phyloP scores from a whole-genome alignment of 2,113 vertebrate genomes.

The Alouatta palliata region DNA sequence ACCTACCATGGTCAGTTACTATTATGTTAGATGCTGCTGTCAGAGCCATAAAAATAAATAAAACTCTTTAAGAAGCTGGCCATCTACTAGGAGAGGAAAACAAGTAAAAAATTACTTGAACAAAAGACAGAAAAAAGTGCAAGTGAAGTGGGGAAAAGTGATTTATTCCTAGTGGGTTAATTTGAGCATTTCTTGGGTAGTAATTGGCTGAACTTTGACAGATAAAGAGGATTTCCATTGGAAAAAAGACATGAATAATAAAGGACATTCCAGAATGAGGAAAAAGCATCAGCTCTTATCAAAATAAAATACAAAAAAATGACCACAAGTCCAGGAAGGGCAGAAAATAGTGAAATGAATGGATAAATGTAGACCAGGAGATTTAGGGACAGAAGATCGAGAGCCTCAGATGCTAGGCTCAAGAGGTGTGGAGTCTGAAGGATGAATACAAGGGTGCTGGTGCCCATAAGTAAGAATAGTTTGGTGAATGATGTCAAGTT shows the following conservation, averaged over 20 bases:
- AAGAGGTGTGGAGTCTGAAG: not conserved
- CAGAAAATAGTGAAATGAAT: not conserved
- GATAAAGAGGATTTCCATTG: not conserved
- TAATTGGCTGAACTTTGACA: not conserved
- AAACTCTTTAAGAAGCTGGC: not conserved
- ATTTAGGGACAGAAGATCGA: not conserved
- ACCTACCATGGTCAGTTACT: not conserved
- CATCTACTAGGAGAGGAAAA: not conserved
- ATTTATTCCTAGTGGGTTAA: not conserved
- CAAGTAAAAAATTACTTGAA: not conserved
- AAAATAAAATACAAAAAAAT: not conserved
- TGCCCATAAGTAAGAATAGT: not conserved
- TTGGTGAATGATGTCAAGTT: not conserved
- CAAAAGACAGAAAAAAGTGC: not conserved
- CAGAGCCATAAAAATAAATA: not conserved
- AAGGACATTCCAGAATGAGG: not conserved
- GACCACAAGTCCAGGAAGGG: not conserved
- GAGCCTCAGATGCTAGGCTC: not conserved
- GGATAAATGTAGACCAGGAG: not conserved
- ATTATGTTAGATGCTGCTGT: not conserved
- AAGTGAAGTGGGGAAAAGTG: not conserved
- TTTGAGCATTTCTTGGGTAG: not conserved
- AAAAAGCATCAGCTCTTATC: not conserved
- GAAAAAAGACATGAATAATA: not conserved
- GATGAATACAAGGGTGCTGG: not conserved